phyloP scores from a whole-genome alignment of 2,888 invertebrate species.

The Stomorhina lunata region DNA sequence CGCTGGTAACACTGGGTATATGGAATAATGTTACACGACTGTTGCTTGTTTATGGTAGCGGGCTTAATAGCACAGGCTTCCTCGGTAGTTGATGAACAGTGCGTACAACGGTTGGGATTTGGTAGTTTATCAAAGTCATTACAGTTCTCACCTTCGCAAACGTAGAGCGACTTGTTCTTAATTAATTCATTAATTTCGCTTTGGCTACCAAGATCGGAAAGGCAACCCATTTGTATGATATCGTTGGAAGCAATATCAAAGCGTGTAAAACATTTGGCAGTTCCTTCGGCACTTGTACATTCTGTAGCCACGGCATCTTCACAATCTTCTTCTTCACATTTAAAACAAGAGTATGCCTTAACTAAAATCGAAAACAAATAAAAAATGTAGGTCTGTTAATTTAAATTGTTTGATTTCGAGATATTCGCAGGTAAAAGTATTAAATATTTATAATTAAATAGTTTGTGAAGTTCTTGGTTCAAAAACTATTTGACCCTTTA shows the following conservation, averaged over 20 bases:
- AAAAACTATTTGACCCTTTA: too few relatives aligned
- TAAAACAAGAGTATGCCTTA: constrained; percentile 56
- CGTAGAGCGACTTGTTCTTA: constrained; percentile 58
- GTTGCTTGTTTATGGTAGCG: background rate
- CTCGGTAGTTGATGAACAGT: constrained; percentile 64
- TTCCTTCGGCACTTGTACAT: constrained; percentile 36
- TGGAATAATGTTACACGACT: constrained; percentile 61
- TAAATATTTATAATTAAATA: too few relatives aligned
- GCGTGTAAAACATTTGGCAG: constrained; percentile 66
- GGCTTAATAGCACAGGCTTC: constrained; percentile 66
- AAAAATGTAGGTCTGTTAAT: too few relatives aligned
- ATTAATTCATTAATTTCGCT: constrained; percentile 44
- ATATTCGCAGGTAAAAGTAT: too few relatives aligned
- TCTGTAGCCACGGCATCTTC: constrained; percentile 50
- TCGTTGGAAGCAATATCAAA: constrained; percentile 54
- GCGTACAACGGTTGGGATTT: constrained; percentile 52
- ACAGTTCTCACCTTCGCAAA: constrained; percentile 67
- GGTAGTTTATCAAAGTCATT: constrained; percentile 67
- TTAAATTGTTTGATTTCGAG: too few relatives aligned
- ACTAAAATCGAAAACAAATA: constrained; percentile 27
- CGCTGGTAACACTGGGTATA: constrained; percentile 68
- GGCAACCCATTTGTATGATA: constrained; percentile 67
- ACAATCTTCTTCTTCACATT: constrained; percentile 61
- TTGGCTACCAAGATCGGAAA: constrained; percentile 58
- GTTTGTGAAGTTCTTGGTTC: too few relatives aligned